Percentiles rank a stretch among this genome's conserved stretches.
Evolutionary conservation across 2,888 invertebrate genomes (phyloP).

Genomic region (Tortricodes alternella): DNA sequence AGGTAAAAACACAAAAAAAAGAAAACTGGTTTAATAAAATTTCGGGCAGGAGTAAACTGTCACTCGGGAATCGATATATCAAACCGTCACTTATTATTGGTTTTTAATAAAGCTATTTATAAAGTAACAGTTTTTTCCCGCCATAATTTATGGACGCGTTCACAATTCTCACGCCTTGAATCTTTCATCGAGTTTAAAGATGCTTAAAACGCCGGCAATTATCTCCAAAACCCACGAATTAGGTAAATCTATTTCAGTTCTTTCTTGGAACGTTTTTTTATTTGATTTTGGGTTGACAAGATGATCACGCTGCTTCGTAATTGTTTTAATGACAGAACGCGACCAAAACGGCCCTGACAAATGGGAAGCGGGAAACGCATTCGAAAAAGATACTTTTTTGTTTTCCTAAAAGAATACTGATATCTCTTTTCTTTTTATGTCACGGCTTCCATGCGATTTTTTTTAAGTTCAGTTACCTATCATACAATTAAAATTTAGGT

Average conservation of each 20-base stretch:
- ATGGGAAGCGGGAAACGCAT: no score
- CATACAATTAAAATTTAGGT: no score
- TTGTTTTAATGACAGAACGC: conserved; percentile 75
- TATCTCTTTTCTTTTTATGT: no score
- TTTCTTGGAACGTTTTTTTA: conserved; percentile 40
- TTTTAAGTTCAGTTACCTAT: no score
- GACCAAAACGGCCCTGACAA: conserved; percentile 61
- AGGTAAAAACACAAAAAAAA: no score
- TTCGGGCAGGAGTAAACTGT: no score
- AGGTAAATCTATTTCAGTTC: conserved; percentile 38
- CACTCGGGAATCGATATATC: no score
- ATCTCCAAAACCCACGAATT: conserved; percentile 46
- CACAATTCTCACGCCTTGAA: conserved; percentile 5
- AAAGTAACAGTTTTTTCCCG: conserved; percentile 8
- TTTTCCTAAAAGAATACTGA: no score
- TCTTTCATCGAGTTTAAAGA: conserved; percentile 31
- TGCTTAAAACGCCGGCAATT: conserved; percentile 33
- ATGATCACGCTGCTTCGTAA: conserved; percentile 68
- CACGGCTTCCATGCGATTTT: no score
- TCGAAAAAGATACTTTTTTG: no score
- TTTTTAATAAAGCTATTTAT: not conserved
- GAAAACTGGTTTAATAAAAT: no score
- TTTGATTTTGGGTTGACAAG: conserved; percentile 51
- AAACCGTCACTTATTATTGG: not conserved
- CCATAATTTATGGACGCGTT: conserved; percentile 27